These are phyloP conservation scores for Morpho deidamia DNA, from an alignment of 2,888 invertebrate species.

Conservation along the genomic window DNA sequence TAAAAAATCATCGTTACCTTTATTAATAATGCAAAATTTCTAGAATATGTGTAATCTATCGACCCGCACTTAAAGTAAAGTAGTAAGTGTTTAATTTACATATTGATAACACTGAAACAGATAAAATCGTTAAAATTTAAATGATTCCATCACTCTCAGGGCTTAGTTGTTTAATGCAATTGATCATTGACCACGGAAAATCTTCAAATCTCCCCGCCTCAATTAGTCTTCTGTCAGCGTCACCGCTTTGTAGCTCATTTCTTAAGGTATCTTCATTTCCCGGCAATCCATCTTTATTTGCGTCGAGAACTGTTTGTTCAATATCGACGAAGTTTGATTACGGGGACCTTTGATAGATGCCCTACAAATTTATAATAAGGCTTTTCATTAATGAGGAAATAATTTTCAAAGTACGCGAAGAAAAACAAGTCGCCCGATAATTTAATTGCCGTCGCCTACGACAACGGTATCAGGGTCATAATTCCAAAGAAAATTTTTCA, in stretches of 20 bases:
- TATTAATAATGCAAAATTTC: no score
- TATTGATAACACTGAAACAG: no score
- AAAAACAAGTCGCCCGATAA: constrained; percentile 34
- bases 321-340: constrained; percentile 25
- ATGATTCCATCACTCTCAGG: constrained; percentile 17
- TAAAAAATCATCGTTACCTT: no score
- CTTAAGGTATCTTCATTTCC: constrained; percentile 21
- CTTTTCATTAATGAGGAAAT: not conserved
- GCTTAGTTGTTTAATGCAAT: constrained; percentile 35
- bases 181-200: constrained; percentile 33
- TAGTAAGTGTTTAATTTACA: no score
- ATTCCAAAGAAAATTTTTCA: constrained; percentile 68
- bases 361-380: not conserved
- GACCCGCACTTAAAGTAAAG: no score
- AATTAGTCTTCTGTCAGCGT: constrained; percentile 43
- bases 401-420: constrained; percentile 8
- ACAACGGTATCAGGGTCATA: constrained; percentile 61
- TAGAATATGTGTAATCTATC: no score
- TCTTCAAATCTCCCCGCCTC: constrained; percentile 35
- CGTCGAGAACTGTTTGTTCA: constrained; percentile 21
- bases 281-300: constrained; percentile 25
- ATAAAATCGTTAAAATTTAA: no score
- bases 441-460: constrained; percentile 65
- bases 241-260: constrained; percentile 31
- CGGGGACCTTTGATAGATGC: not conserved